Base-by-base conservation (phyloP, 2,888 invertebrate species). In the Eupithecia insigniata region DNA sequence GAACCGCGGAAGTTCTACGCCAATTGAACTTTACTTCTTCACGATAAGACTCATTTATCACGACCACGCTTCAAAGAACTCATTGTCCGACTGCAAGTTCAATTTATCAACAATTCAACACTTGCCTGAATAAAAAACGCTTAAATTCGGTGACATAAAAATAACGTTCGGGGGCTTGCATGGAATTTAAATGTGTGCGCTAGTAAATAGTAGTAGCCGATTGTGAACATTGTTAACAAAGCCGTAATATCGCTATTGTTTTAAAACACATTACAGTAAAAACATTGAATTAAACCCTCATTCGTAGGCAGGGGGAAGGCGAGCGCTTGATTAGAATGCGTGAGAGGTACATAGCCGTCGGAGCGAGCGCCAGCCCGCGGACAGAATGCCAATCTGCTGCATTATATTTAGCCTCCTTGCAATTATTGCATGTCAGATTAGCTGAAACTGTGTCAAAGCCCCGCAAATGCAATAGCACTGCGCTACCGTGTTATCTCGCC, bases 271-370 rank as follows among this genome's bases (percentile, higher is more conserved):
- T 92, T 87, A 87, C 82, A 82, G 85, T 84, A 83, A 83, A 83
- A 85, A 86, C 85, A 85, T 86, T 81, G 84, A 84, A 90, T 87
- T 89, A 90, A 88, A 87, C 82, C 80, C 84, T 89, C 89, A 90
- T 92, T 91, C 85, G 92, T 92, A 92, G 81, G 90, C 92, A 79
- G 83, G 80, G 80, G 83, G 84, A 86, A 86, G 84, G 84, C 83
- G 79, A 81, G 76, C 78, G 84, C 89, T 89, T 87, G 22, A 90
- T 92, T 92, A 84, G 87, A 89, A 92, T 93, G 92, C 92, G 87
- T 83, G 83, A 80, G 83, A 84, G 88, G 87, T 85, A 81, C 79
- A 79, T 80, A 82, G 84, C 81, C 85, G 88, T n/a, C 84, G 83
- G 85, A 82, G 84, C 80, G 84, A 83, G 82, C 80, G 83, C 77